Conservation (phyloP, 1,140 invertebrate species). For the Uloborus diversus region DNA sequence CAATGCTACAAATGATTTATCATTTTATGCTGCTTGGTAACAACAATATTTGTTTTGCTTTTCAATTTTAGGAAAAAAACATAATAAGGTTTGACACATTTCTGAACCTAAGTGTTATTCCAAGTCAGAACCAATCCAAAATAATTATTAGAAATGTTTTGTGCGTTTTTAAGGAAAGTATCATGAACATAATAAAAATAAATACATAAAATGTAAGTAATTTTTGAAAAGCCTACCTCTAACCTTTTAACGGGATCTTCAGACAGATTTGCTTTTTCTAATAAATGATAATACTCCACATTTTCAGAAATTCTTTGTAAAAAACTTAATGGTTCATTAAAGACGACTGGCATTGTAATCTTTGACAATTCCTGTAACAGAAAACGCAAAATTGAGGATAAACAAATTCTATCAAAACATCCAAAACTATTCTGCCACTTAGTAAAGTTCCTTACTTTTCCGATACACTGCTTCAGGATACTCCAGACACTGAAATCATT, state of each 20-base stretch:
- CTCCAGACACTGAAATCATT: conserved; percentile 95
- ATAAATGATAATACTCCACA: conserved; percentile 90
- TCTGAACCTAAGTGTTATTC: no score
- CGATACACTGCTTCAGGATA: conserved; percentile 91
- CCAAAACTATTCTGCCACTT: no score
- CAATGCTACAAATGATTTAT: no score
- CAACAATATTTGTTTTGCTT: no score
- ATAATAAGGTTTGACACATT: no score
- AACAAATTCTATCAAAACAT: neutral
- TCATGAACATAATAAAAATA: no score
- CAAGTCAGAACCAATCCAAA: no score
- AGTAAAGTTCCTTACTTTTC: conserved; percentile 71
- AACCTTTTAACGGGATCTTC: conserved; percentile 81
- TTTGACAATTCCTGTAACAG: conserved; percentile 83
- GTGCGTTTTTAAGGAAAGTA: no score
- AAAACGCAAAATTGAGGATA: conserved; percentile 14
- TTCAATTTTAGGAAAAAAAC: no score
- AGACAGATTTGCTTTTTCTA: conserved; percentile 79
- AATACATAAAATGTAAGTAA: no score
- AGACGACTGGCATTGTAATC: conserved; percentile 96
- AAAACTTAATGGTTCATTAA: conserved; percentile 96
- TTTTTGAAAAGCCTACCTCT: conserved; percentile 28
- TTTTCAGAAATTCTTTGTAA: conserved; percentile 94
- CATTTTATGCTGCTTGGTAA: no score
- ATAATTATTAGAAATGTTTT: no score